These are phyloP conservation scores for Zeugodacus cucurbitae DNA, from an alignment of 1,140 invertebrate genomes.

Conservation along the genomic window DNA sequence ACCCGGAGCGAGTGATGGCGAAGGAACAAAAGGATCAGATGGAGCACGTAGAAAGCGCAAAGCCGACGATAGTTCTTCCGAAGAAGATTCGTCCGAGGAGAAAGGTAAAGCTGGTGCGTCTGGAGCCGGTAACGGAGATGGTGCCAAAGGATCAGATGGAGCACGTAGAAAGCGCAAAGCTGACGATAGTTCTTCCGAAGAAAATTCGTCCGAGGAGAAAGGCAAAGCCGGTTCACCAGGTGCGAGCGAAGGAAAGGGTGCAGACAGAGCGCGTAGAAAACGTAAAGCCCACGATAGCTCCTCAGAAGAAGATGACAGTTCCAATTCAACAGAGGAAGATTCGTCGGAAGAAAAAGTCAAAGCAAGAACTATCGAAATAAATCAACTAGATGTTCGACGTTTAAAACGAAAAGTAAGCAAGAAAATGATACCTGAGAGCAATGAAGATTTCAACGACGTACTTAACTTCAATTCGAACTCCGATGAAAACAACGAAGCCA, in stretches of 20 bases:
- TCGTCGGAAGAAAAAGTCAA: background rate
- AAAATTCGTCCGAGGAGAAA: constrained; percentile 7
- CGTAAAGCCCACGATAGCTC: background rate
- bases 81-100: constrained; percentile 37
- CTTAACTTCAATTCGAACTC: background rate
- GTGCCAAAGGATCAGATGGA: background rate
- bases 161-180: constrained; percentile 3
- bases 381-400: background rate
- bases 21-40: background rate
- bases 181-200: background rate
- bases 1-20: background rate
- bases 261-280: background rate
- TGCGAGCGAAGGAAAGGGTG: background rate
- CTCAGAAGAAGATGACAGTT: background rate
- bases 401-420: background rate
- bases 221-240: background rate
- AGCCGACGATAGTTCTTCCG: constrained; percentile 9
- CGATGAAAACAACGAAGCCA: background rate
- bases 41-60: background rate
- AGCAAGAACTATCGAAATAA: background rate
- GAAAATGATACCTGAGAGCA: background rate
- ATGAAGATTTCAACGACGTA: background rate
- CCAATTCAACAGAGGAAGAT: background rate
- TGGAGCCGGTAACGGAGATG: background rate
- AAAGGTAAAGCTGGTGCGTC: background rate